Conservation (phyloP, 2,888 invertebrate genomes). For the Mimas tiliae region DNA sequence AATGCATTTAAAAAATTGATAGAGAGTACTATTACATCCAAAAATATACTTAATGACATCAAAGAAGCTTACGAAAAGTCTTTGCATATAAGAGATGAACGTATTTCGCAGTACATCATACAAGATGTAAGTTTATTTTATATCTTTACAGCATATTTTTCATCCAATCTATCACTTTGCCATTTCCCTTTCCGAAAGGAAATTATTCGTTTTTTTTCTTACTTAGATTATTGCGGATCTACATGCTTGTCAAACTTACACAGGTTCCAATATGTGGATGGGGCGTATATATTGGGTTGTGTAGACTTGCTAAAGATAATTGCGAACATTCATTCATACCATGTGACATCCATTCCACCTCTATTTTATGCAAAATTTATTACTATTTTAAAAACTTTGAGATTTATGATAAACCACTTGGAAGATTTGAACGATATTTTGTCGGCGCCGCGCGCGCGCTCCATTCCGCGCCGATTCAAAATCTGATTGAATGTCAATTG, state of each 20-base stretch:
- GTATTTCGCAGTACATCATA: conserved; percentile 65
- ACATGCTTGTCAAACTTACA: too few relatives aligned
- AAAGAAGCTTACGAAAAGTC: conserved; percentile 73
- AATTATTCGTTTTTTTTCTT: too few relatives aligned
- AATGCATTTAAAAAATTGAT: conserved; percentile 67
- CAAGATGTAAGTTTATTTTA: conserved; percentile 69
- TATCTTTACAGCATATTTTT: too few relatives aligned
- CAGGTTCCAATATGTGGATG: too few relatives aligned
- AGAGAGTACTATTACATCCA: conserved; percentile 61
- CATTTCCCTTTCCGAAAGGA: too few relatives aligned
- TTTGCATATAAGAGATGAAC: conserved; percentile 64
- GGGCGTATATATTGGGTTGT: too few relatives aligned
- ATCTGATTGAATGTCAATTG: too few relatives aligned
- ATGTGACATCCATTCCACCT: conserved; percentile 5
- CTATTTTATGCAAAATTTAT: conserved; percentile 27
- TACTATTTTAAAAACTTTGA: conserved; percentile 4
- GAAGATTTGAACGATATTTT: conserved; percentile 21
- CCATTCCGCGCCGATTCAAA: too few relatives aligned
- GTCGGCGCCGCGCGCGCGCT: too few relatives aligned
- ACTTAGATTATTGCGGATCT: too few relatives aligned
- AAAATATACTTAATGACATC: conserved; percentile 62
- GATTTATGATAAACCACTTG: conserved; percentile 3
- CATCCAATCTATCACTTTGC: too few relatives aligned
- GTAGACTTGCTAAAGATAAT: too few relatives aligned
- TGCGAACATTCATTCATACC: conserved; percentile 7